Percentiles rank a stretch among this genome's conserved stretches.
Conservation (phyloP, 2,113 vertebrate species). For the Pelmatolapia mariae region DNA sequence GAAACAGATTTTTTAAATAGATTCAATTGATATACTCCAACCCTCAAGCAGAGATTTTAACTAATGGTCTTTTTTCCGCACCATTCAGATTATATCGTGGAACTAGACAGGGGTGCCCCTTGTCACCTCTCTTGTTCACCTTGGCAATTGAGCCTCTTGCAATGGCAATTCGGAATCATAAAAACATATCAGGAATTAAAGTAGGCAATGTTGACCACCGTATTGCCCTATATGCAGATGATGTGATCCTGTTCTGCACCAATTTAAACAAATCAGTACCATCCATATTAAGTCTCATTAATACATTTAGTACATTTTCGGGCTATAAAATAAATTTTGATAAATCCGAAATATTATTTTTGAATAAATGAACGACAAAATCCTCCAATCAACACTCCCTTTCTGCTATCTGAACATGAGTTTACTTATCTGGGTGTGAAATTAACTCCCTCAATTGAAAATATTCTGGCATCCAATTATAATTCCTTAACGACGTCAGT, state of each 20-base stretch:
- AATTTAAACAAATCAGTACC: neutral
- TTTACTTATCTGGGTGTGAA: neutral
- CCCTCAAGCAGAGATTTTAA: neutral
- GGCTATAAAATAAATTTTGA: neutral
- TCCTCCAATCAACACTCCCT: fast-evolving
- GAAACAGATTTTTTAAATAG: neutral
- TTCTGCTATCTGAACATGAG: neutral
- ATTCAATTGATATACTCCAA: neutral
- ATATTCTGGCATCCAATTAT: fast-evolving
- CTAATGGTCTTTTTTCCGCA: neutral
- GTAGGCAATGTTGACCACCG: fast-evolving
- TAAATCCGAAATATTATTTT: neutral
- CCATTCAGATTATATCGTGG: neutral
- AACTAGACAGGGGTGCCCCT: neutral
- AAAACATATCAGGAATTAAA: neutral
- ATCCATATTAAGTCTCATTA: neutral
- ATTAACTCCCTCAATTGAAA: fast-evolving
- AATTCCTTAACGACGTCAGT: fast-evolving
- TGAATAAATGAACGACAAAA: neutral
- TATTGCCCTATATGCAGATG: neutral
- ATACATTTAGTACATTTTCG: neutral
- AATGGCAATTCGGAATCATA: fast-evolving
- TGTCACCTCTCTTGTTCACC: fast-evolving
- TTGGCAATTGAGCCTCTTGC: fast-evolving
- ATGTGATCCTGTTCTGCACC: neutral